Conservation (phyloP, 2,797 vertebrate species). For the Toxotes lorentzi region DNA sequence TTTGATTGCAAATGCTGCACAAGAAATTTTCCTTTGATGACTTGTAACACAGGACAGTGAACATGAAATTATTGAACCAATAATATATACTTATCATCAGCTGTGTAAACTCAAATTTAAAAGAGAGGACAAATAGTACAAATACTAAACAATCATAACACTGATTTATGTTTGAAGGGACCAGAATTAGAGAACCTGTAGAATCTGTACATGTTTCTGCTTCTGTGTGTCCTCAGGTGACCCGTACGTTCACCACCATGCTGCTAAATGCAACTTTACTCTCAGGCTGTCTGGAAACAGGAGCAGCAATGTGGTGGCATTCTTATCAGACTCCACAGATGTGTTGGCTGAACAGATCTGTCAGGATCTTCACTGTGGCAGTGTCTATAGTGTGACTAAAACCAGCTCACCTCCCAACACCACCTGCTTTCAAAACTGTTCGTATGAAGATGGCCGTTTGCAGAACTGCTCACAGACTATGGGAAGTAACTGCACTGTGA, state of each 20-base stretch:
- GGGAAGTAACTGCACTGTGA: slow-evolving; percentile 28
- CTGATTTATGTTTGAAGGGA: background rate
- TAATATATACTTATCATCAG: too few relatives aligned
- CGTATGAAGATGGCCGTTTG: slow-evolving; percentile 39
- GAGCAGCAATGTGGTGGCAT: background rate
- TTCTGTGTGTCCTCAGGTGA: slow-evolving; percentile 45
- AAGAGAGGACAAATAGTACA: too few relatives aligned
- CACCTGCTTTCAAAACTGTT: slow-evolving; percentile 64
- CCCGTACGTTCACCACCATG: slow-evolving; percentile 3
- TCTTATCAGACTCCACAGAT: slow-evolving; percentile 3
- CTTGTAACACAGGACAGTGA: too few relatives aligned
- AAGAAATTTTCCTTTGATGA: too few relatives aligned
- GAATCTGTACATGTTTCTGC: background rate
- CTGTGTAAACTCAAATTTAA: too few relatives aligned
- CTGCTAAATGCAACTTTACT: slow-evolving; percentile 56
- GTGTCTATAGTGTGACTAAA: background rate
- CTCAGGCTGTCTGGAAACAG: slow-evolving; percentile 40
- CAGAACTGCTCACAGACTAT: slow-evolving; percentile 60
- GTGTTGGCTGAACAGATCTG: slow-evolving; percentile 55
- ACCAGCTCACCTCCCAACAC: background rate
- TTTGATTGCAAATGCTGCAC: too few relatives aligned
- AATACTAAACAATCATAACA: too few relatives aligned
- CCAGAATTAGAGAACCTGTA: background rate
- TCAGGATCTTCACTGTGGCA: slow-evolving; percentile 59
- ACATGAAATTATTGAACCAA: too few relatives aligned